Evolutionary conservation across 1,140 invertebrate genomes (phyloP).

Genomic region (Aphis craccivora): DNA sequence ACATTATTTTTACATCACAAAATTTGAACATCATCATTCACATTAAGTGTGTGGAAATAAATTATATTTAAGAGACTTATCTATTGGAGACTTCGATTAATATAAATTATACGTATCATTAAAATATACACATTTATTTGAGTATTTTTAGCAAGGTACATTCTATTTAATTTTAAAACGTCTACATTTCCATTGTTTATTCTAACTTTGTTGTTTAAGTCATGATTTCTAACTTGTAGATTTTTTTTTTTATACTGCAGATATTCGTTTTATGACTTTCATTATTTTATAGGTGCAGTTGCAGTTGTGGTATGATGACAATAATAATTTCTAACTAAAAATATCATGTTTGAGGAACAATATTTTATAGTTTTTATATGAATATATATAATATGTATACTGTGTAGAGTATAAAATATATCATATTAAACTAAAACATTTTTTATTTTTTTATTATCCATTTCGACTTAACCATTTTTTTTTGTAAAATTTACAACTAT

Average conservation of each 20-base stretch:
- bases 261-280: background rate
- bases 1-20: background rate
- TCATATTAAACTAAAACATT: background rate
- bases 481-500: background rate
- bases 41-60: background rate
- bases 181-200: background rate
- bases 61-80: background rate
- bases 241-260: background rate
- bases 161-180: background rate
- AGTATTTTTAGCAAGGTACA: background rate
- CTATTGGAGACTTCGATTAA: background rate
- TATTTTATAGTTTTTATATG: constrained; percentile 12
- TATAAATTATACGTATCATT: background rate
- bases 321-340: background rate
- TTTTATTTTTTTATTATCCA: background rate
- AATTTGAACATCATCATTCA: background rate
- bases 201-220: background rate
- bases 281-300: background rate
- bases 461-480: background rate
- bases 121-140: background rate
- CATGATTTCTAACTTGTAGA: background rate
- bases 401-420: background rate
- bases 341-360: background rate
- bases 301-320: background rate
- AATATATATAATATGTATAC: background rate